Evolutionary conservation across 30 jellyfish, hydroid and myxozoan genomes (phyloP), one percentile per base, ranked within the genome.

Genomic region (Hydractinia echinata): DNA sequence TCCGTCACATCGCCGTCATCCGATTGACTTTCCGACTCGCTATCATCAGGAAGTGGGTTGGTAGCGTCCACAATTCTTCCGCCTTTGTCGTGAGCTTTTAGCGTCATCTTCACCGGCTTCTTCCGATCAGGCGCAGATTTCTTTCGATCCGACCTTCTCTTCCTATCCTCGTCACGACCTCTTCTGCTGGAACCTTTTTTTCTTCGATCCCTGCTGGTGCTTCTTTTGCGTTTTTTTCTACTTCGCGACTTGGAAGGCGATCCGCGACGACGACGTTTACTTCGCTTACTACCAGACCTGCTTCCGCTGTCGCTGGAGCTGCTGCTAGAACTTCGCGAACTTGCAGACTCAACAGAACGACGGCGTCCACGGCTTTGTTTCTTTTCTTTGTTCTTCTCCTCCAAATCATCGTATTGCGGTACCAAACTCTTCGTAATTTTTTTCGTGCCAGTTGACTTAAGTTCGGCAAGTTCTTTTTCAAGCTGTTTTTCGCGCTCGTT

Each of bases 401-500:
- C 87, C 6, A 60, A 84, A 21, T 80, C 87, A 11, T 80, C 87
- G 54, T 80, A 80, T 21, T 79, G 84, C 8, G 87, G 87, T 14
- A 80, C 87, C 16, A 80, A 67, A 52, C 87, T 80, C 50, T 80
- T 80, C 73, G 87, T 61, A 48, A 77, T 77, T 55, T 64, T 77
- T 61, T 77, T 77, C 61, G 58, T 48, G 10, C 7, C 62, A 58
- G 30, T 72, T n/a, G 87, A 51, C 49, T 67, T 66, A 30, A 80
- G 64, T 39, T 52, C 58, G 10, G 73, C 87, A 7, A 80, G 84
- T 61, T 80, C 87, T 48, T 61, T 80, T 56, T 80, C 81, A 18
- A 80, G 61, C 55, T 80, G 55, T 53, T 80, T 88, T 56, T 87
- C 96, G 8, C 88, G 77, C 54, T 77, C 96, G 10, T 76, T 39